Conservation (phyloP, 2,113 vertebrate genomes). For the Anoura caudifer region DNA sequence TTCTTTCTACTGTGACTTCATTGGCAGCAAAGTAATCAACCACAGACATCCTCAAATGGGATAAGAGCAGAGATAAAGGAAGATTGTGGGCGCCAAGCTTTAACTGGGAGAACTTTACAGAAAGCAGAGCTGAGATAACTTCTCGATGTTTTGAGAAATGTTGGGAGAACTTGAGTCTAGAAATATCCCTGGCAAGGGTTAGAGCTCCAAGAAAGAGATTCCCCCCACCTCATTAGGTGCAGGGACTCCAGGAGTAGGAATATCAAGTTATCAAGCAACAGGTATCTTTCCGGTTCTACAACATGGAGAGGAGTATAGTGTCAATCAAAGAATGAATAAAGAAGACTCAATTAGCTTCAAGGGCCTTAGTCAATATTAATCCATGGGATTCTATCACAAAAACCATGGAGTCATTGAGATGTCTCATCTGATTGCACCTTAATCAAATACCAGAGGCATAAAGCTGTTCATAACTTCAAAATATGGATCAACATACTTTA, state of each 20-base stretch:
- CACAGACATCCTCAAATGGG: background rate
- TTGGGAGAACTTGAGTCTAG: background rate
- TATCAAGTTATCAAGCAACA: background rate
- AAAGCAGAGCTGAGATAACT: background rate
- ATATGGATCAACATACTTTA: background rate
- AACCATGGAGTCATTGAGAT: background rate
- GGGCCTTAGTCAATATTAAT: background rate
- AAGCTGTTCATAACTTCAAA: slow-evolving; percentile 8
- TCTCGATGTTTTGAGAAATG: background rate
- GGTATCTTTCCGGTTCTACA: background rate
- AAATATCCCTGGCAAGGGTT: background rate
- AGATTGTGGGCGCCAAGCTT: fast-evolving
- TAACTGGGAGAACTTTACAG: background rate
- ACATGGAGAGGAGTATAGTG: background rate
- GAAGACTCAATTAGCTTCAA: background rate
- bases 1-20: background rate
- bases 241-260: too few species aligned
- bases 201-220: background rate
- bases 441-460: background rate
- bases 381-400: background rate
- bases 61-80: background rate
- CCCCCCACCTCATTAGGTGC: background rate
- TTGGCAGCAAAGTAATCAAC: background rate
- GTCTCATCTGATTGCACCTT: background rate
- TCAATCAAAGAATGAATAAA: background rate